Base-by-base conservation (phyloP, 37 sponge, comb jelly and placozoan species). In the Spongia lamella region DNA sequence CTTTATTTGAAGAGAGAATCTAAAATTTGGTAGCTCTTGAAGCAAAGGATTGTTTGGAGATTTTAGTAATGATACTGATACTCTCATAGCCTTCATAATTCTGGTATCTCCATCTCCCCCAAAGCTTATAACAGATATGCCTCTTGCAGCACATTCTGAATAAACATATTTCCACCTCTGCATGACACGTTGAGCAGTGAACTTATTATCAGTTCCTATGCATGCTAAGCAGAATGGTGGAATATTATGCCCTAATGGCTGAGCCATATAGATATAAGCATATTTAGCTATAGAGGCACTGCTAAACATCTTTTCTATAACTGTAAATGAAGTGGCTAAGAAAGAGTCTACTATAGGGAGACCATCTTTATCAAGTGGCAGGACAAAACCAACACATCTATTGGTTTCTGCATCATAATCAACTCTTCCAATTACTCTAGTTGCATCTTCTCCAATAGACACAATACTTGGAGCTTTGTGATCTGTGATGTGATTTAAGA, bases 381-480 rank as follows among this genome's bases (percentile, higher is more conserved):
- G 31, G 2, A 76, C 66, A 24, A 76, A 76, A 30, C 77, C 77
- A 20, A 76, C 77, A 4, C 39, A 35, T n/a, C 66, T 20, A 22
- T 76, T 22, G 26, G 65, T 76, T 32, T 49, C 33, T 5, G 26
- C 64, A 30, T 76, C 66, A 35, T 76, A 76, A 1, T 76, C 66
- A 2, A 76, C 66, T 63, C 77, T 38, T 3, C 38, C 20, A 5
- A 63, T 63, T 7, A 76, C 43, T 15, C 77, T 25, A 21, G 77
- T 76, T 36, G 77, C 77, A 76, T 76, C 77, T 29, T 76, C 66
- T 38, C 77, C 77, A 3, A 76, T n/a, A 29, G 66, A 2, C 15
- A 76, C 55, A 19, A 63, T 5, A 3, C 14, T 35, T 6, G 77
- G 32, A 38, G 43, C 53, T 4, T 63, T 25, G 31, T 76, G 40